phyloP scores from a whole-genome alignment of 2,797 vertebrate species.

The Macrochelys suwanniensis region DNA sequence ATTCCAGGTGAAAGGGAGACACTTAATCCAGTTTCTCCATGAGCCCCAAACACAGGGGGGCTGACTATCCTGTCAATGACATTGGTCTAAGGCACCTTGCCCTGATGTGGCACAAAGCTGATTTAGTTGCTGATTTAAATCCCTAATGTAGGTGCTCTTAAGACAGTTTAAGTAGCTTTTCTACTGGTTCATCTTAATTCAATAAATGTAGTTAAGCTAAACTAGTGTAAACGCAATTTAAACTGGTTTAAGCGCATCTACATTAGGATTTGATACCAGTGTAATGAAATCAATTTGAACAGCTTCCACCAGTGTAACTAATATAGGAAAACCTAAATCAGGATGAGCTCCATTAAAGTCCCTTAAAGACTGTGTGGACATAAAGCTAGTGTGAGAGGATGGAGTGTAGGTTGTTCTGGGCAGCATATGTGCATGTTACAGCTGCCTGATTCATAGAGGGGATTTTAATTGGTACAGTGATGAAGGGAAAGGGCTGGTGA shows the following conservation, averaged over 20 bases:
- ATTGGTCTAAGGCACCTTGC: background rate
- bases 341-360: background rate
- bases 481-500: conserved; percentile 23
- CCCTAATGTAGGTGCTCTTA: background rate
- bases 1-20: background rate
- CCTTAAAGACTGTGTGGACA: background rate
- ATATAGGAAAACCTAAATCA: background rate
- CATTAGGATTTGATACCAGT: background rate
- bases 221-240: background rate
- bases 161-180: background rate
- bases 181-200: background rate
- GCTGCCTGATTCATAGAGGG: conserved; percentile 24
- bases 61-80: background rate
- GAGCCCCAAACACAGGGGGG: background rate
- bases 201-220: background rate
- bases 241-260: background rate
- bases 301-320: background rate
- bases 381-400: background rate
- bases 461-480: conserved; percentile 16
- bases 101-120: background rate
- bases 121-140: background rate
- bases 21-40: conserved; percentile 25
- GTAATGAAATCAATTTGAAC: background rate
- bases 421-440: background rate
- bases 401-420: background rate